A percentile compares a stretch with the other conserved stretches of the same genome.
Conservation (phyloP, 2,797 vertebrate genomes). For the Anguilla megastoma region DNA sequence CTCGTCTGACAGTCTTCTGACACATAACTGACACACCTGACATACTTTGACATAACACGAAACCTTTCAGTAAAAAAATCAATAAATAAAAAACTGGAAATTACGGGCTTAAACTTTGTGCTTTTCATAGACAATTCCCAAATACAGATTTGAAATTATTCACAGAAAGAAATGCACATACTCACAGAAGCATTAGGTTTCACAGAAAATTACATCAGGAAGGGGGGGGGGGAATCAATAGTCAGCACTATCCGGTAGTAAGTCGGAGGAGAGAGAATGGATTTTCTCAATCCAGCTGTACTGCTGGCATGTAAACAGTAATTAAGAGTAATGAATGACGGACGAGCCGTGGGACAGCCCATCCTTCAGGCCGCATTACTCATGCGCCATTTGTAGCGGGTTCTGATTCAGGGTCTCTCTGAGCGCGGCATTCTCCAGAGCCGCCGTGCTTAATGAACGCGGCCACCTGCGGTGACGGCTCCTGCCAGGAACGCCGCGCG, state of each 20-base stretch:
- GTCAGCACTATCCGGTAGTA: not conserved
- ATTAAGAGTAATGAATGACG: constrained; percentile 12
- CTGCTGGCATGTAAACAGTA: constrained; percentile 18
- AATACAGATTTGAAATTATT: not conserved
- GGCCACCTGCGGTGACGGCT: not conserved
- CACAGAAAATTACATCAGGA: not conserved
- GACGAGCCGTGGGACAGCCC: not conserved
- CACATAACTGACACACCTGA: no score
- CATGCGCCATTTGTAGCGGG: not conserved
- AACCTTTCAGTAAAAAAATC: no score
- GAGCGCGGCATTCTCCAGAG: not conserved
- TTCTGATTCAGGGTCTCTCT: not conserved
- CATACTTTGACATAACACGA: no score
- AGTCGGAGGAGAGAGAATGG: not conserved
- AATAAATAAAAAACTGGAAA: no score
- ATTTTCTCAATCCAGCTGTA: not conserved
- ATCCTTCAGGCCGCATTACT: constrained; percentile 21
- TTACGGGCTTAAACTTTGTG: no score
- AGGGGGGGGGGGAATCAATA: not conserved
- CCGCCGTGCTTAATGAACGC: not conserved
- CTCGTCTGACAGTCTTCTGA: no score
- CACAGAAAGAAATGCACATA: not conserved
- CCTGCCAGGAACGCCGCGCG: not conserved
- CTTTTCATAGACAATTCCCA: not conserved
- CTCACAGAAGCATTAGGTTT: not conserved